A percentile compares a stretch with the other conserved stretches of the same genome.
These are phyloP conservation scores for Actinia tenebrosa DNA, from an alignment of 64 coral and sea anemone species.

Conservation along the genomic window DNA sequence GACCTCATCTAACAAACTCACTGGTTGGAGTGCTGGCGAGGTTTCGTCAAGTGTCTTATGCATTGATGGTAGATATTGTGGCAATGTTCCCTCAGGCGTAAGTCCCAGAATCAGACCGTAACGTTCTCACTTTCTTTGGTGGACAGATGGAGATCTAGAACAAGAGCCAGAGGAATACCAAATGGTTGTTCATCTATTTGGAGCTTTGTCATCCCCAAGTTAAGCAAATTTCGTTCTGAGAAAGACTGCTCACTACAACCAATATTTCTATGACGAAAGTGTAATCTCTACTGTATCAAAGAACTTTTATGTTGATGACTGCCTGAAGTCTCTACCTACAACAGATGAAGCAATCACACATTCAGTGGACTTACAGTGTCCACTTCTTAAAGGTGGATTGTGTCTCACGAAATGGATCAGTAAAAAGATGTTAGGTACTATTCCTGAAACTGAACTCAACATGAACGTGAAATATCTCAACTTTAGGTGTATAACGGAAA, in stretches of 20 bases:
- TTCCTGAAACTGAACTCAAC: no score
- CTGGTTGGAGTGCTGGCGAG: neutral
- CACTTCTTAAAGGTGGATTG: no score
- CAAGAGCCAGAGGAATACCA: neutral
- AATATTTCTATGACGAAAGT: neutral
- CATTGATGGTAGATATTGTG: neutral
- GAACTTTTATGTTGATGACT: conserved; percentile 5
- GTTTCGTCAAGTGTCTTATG: neutral
- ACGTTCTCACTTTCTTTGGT: neutral
- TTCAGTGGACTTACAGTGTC: no score
- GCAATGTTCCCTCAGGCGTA: neutral
- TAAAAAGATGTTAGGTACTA: no score
- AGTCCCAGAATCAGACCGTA: neutral
- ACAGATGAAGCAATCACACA: neutral
- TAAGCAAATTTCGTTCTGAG: neutral
- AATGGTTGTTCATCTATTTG: conserved; percentile 4
- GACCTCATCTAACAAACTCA: neutral
- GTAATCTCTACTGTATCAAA: neutral
- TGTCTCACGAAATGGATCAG: no score
- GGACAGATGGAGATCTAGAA: neutral
- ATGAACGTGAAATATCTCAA: no score
- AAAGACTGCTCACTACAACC: neutral
- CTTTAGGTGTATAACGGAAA: no score
- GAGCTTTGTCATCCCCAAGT: neutral
- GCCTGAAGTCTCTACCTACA: neutral